These are phyloP conservation scores for Heliornis fulica DNA, from an alignment of 2,113 vertebrate genomes.

Conservation along the genomic window DNA sequence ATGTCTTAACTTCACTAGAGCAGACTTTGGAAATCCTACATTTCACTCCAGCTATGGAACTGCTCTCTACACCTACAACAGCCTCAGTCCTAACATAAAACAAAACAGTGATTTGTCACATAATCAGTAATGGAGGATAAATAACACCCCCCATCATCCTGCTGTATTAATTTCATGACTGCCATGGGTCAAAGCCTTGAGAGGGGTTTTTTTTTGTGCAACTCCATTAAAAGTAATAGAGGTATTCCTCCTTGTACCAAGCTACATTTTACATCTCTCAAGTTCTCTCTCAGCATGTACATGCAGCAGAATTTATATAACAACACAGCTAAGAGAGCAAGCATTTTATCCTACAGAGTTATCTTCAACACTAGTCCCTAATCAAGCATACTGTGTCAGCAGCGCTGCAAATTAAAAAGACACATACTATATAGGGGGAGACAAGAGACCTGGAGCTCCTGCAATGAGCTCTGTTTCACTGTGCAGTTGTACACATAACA, in stretches of 20 bases:
- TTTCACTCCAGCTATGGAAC: background rate
- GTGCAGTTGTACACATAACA: background rate
- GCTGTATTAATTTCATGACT: background rate
- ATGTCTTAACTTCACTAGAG: background rate
- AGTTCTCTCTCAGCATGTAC: background rate
- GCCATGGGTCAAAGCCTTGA: background rate
- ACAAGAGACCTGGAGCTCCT: background rate
- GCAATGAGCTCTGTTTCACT: background rate
- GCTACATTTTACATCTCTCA: background rate
- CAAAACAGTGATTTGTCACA: background rate
- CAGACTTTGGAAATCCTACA: background rate
- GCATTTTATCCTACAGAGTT: slow-evolving; percentile 46
- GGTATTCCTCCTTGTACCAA: background rate
- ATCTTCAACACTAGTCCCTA: slow-evolving; percentile 30
- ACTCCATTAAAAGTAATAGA: background rate
- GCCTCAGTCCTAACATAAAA: background rate
- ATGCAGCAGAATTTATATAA: slow-evolving; percentile 31
- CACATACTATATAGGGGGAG: background rate
- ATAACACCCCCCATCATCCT: background rate
- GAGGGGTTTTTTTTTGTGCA: background rate
- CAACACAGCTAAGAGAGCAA: background rate
- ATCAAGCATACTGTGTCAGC: slow-evolving; percentile 25
- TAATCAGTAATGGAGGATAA: background rate
- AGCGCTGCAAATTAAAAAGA: slow-evolving; percentile 50
- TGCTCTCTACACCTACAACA: background rate